Evolutionary conservation across 2,113 vertebrate genomes (phyloP), one percentile per base, ranked within the genome.

Genomic region (Columba janthina): DNA sequence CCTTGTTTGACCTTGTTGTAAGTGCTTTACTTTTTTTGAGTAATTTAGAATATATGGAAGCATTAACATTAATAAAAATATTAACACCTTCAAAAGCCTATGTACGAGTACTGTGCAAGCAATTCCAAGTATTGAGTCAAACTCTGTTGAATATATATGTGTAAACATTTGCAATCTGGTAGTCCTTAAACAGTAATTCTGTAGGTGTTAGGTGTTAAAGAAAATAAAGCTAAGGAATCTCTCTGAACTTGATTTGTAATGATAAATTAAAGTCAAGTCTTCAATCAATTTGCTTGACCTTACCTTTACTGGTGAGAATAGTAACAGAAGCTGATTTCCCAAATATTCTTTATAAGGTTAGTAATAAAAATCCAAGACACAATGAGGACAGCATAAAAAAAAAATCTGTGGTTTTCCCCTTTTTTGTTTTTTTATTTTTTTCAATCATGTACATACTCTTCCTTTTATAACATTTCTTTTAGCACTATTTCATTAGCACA

Each of bases 171-270:
- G 17, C 56, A 74, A 2, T 36, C 22, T 74, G 32, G 22, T 48
- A 78, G 42, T 53, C 24, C 19, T 0, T 0, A 67, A 89, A 25
- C 3, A 36, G 9, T 46, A 57, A 67, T 57, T 67, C 56, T 76
- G 9, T 6, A 32, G n/a, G 8, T 74, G 21, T 73, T 46, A 61
- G 5, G 4, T 54, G 12, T 58, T 74, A 40, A 80, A 62, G 8
- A 34, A 44, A 50, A 61, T 50, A 74, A 75, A 70, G 12, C 4
- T 28, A 69, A 70, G 16, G 7, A 44, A 50, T 42, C 4, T 53
- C 9, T 71, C 5, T 53, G 32, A 71, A 70, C 18, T 48, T 76
- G 12, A 19, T 85, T 67, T 81, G 9, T 50, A 62, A 53, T 5
- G 8, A 40, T 13, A 44, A 8, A 8, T 38, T 12, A 5, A 80